A percentile compares a stretch with the other conserved stretches of the same genome.
These are phyloP conservation scores for Notodonta dromedarius DNA, from an alignment of 2,888 invertebrate species.

Conservation along the genomic window DNA sequence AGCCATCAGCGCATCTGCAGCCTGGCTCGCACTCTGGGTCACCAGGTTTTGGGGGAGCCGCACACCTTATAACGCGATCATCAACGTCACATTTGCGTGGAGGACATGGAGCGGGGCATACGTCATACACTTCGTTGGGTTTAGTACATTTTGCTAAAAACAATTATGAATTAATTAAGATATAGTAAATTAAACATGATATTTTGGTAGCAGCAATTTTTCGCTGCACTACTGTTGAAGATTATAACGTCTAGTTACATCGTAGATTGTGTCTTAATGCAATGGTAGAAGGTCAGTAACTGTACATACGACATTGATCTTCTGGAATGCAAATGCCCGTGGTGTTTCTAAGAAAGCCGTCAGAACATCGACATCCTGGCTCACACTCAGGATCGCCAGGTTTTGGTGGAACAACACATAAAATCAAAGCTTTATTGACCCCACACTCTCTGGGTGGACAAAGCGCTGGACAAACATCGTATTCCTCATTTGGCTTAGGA, in stretches of 20 bases:
- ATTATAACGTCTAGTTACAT: too few species aligned
- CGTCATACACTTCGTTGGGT: conserved; percentile 39
- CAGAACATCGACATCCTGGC: conserved; percentile 48
- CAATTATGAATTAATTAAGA: too few species aligned
- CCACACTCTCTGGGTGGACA: conserved; percentile 43
- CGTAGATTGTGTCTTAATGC: too few species aligned
- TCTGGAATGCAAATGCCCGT: conserved; percentile 41
- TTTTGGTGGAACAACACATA: conserved; percentile 37
- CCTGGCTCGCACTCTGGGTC: conserved; percentile 40
- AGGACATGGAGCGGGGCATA: conserved; percentile 38
- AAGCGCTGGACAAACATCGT: conserved; percentile 33
- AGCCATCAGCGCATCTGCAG: conserved; percentile 50
- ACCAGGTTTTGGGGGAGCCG: conserved; percentile 40
- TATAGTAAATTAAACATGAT: too few species aligned
- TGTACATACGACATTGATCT: conserved; percentile 45
- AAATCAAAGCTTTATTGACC: conserved; percentile 34
- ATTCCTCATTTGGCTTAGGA: conserved; percentile 34
- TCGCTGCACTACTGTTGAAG: too few species aligned
- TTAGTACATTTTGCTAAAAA: conserved; percentile 29
- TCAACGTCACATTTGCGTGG: conserved; percentile 43
- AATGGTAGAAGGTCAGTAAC: neutral
- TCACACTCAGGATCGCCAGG: conserved; percentile 44
- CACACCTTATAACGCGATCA: conserved; percentile 33
- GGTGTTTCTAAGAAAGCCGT: conserved; percentile 36
- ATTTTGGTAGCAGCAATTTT: too few species aligned